A percentile compares a stretch with the other conserved stretches of the same genome.
These are phyloP conservation scores for Syngnathus floridae DNA, from an alignment of 2,113 vertebrate genomes.

Conservation along the genomic window DNA sequence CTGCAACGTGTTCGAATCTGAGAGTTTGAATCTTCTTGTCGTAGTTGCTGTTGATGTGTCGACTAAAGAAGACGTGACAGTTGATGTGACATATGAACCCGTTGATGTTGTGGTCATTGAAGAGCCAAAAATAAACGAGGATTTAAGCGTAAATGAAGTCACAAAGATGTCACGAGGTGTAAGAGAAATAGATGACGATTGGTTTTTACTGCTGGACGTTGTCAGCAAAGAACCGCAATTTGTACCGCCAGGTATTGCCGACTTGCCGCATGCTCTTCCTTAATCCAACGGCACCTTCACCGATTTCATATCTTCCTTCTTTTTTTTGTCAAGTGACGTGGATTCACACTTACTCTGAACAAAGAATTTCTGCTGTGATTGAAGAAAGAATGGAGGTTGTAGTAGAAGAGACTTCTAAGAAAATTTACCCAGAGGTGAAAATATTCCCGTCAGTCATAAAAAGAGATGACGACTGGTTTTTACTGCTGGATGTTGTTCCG, in stretches of 20 bases:
- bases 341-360: constrained; percentile 17
- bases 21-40: constrained; percentile 19
- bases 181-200: constrained; percentile 51
- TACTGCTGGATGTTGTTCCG: constrained; percentile 40
- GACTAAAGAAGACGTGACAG: constrained; percentile 13
- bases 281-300: not conserved
- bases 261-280: not conserved
- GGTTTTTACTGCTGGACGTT: constrained; percentile 49
- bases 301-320: constrained; percentile 1
- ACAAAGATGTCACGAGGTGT: not conserved
- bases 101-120: constrained; percentile 3
- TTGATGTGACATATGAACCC: constrained; percentile 11
- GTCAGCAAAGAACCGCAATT: constrained; percentile 28
- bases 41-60: constrained; percentile 25
- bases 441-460: constrained; percentile 20
- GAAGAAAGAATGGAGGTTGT: constrained; percentile 10
- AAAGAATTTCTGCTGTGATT: constrained; percentile 10
- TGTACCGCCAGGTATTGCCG: constrained; percentile 46
- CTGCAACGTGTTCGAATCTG: not conserved
- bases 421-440: constrained; percentile 20
- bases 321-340: constrained; percentile 30
- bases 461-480: constrained; percentile 58
- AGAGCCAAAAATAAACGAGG: constrained; percentile 12
- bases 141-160: constrained; percentile 1
- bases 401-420: constrained; percentile 14